phyloP scores from a whole-genome alignment of 2,113 vertebrate species.

The Melanotaenia duboulayi region DNA sequence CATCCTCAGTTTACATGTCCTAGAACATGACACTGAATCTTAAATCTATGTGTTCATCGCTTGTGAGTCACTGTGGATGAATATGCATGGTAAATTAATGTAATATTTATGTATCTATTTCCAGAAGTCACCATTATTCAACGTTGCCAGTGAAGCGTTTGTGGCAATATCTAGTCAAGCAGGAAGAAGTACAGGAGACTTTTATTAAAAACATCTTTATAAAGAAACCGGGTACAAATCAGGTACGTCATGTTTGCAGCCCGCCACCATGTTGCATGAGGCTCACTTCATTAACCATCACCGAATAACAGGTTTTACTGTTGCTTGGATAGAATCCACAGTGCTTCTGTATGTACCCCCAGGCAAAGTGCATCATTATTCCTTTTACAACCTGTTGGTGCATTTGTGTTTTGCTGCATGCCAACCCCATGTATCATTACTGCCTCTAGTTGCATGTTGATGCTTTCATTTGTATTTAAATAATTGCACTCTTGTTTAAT shows the following conservation, averaged over 20 bases:
- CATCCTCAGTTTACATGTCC: no score
- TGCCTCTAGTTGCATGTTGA: slow-evolving; percentile 40
- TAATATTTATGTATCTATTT: not conserved
- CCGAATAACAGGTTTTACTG: slow-evolving; percentile 55
- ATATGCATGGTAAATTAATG: not conserved
- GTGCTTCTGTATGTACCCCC: slow-evolving; percentile 23
- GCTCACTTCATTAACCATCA: slow-evolving; percentile 24
- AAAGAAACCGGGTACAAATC: slow-evolving; percentile 88
- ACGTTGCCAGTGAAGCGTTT: slow-evolving; percentile 92
- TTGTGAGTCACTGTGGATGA: no score
- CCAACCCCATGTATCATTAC: slow-evolving; percentile 20
- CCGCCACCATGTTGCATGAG: slow-evolving; percentile 14
- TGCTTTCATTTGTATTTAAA: slow-evolving; percentile 47
- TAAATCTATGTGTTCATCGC: no score
- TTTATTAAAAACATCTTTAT: slow-evolving; percentile 97
- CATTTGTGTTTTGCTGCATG: slow-evolving; percentile 48
- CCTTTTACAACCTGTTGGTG: slow-evolving; percentile 15
- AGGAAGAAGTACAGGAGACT: slow-evolving; percentile 95
- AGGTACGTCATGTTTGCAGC: slow-evolving; percentile 81
- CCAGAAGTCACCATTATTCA: slow-evolving; percentile 87
- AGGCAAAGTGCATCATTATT: slow-evolving; percentile 34
- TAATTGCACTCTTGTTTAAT: slow-evolving; percentile 61
- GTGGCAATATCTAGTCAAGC: slow-evolving; percentile 96
- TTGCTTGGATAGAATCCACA: slow-evolving; percentile 32
- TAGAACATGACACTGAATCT: no score